Evolutionary conservation across 2,888 invertebrate genomes (phyloP), one percentile per base, ranked within the genome.

Genomic region (Limenitis camilla): DNA sequence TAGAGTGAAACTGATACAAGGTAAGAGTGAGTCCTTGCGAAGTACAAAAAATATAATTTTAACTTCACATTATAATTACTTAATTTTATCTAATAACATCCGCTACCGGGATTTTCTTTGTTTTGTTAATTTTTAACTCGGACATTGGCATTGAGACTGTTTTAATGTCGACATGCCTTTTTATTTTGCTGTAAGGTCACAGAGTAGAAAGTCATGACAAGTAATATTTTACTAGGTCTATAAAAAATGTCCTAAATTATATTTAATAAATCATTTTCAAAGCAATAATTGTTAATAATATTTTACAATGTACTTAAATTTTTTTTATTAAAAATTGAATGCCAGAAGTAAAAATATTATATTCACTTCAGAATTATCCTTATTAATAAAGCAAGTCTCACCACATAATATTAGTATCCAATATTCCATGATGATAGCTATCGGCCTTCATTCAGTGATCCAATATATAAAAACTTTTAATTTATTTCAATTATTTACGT

Each of bases 371-470:
- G 19, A 19, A 19, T 19, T 28, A 28, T 2, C 5, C 1, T 28
- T 4, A 35, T 31, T 39, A 9, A 5, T 3, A 5, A 28, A 33
- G 50, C 27, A 79, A 32, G 3, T 35, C 85, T 82, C 69, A 86
- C 85, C 82, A 64, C 76, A 81, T 61, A 83, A 66, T 61, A 82
- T 59, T 52, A 85, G 66, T 68, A 72, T 71, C 65, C 81, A 64
- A 61, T 72, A 61, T 64, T 72, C 74, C 81, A 84, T 83, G 48
- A 44, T 60, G 36, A 53, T 39, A 42, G 50, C 27, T 49, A 40
- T 53, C 52, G 49, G 52, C 52, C 59, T 55, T 55, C 55, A 60
- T 57, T 50, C 56, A 58, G 43, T 48, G 27, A 9, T 44, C 19
- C n/a, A 49, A 53, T 52, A 53, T 46, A 31, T 55, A 39, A 46